Evolutionary conservation across 1,140 invertebrate genomes (phyloP), one percentile per base, ranked within the genome.

Genomic region (Oedothorax gibbosus): DNA sequence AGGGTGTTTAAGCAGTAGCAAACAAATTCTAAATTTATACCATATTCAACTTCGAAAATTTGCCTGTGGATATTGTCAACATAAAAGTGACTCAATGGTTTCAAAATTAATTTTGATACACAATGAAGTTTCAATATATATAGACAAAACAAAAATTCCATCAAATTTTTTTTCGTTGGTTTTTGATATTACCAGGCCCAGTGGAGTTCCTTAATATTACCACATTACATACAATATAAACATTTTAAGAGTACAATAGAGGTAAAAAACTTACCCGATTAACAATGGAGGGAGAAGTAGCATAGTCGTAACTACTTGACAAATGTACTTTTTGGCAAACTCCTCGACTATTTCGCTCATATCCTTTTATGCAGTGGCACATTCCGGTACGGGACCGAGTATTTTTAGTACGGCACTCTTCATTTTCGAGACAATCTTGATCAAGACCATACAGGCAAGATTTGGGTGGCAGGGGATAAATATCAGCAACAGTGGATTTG

Each of bases 331-430:
- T 71, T 88, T 71, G 57, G 35, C 83, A 85, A 49, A 50, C 18
- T 35, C 83, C 83, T 51, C 62, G 15, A 9, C 7, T 20, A 88
- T 93, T 92, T 66, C 92, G 91, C 35, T 89, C 88, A 87, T 89
- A 94, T 15, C 93, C 93, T 18, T 90, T 88, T 57, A 91, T 89
- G 89, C 95, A 96, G 88, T 92, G 90, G 87, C 95, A 96, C 21
- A 93, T 89, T 6, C 95, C 94, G 87, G 91, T 91, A 57, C 91
- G 88, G 11, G 91, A 90, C 53, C 87, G 80, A 50, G 50, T 62
- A 79, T 88, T 88, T 72, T 89, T 81, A n/a, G 87, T 75, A 9
- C 87, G 81, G 87, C 90, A 91, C 18, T 86, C 80, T 87, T 90
- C 90, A 87, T 90, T 84, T 35, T 79, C 21, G 6, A 85, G 77